Conservation (phyloP, 2,113 vertebrate genomes). For the Dicrurus megarhynchus region DNA sequence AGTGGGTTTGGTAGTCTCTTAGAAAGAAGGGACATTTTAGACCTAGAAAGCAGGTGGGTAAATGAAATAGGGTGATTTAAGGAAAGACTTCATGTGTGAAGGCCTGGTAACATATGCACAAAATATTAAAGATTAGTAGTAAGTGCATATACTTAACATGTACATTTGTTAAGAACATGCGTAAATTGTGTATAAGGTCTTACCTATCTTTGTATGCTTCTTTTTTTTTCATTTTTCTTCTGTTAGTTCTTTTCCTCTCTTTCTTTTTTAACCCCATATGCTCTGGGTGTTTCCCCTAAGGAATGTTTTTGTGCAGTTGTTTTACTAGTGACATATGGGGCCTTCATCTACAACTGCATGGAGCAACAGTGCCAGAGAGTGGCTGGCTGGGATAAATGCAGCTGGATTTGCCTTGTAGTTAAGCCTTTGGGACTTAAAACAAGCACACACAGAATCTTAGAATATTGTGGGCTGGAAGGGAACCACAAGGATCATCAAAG, state of each 20-base stretch:
- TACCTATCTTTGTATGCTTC: neutral
- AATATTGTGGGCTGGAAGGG: neutral
- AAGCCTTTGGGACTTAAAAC: neutral
- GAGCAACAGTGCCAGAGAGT: conserved; percentile 54
- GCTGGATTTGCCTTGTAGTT: neutral
- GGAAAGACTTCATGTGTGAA: neutral
- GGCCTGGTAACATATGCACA: neutral
- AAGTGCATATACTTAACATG: neutral
- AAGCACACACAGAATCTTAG: neutral
- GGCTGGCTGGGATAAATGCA: conserved; percentile 35
- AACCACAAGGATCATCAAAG: neutral
- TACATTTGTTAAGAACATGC: neutral
- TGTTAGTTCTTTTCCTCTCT: neutral
- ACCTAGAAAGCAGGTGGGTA: neutral
- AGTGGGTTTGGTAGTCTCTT: neutral
- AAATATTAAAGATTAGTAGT: neutral
- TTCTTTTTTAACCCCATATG: neutral
- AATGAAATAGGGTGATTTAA: neutral
- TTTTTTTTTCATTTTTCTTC: neutral
- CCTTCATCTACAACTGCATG: neutral
- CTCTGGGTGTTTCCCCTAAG: neutral
- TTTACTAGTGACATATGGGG: neutral
- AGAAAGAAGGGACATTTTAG: neutral
- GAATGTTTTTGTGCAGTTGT: neutral
- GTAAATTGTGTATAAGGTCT: neutral